Evolutionary conservation across 2,888 invertebrate species (phyloP).

Genomic region (Chymomyza fuscimana): DNA sequence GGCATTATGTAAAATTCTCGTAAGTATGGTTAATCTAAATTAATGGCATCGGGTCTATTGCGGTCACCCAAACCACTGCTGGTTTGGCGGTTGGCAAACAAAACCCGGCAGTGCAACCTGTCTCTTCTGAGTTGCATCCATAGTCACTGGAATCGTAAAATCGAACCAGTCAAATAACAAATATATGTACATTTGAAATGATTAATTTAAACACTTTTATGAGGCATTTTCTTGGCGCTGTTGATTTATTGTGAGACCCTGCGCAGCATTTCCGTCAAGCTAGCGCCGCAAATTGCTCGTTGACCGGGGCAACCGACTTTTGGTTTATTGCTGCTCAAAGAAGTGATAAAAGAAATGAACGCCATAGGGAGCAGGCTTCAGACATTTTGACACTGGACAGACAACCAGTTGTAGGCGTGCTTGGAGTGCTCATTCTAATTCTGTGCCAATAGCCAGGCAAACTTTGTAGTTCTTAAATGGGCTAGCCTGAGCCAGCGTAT

Average conservation of each 20-base stretch:
- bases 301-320: constrained; percentile 11
- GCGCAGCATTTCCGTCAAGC: constrained; percentile 61
- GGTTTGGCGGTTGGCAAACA: constrained; percentile 69
- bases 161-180: constrained; percentile 56
- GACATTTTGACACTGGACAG: background rate
- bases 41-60: constrained; percentile 11
- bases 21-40: constrained; percentile 13
- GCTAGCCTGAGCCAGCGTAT: background rate
- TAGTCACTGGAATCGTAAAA: constrained; percentile 45
- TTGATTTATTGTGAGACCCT: constrained; percentile 77
- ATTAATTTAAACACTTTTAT: constrained; percentile 80
- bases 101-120: constrained; percentile 67
- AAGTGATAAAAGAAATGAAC: constrained; percentile 63
- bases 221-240: constrained; percentile 76
- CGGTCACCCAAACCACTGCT: background rate
- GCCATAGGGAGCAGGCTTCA: constrained; percentile 11
- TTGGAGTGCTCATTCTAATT: constrained; percentile 23
- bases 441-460: constrained; percentile 8
- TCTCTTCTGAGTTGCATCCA: constrained; percentile 48
- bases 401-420: constrained; percentile 1
- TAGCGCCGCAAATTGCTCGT: constrained; percentile 30
- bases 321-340: constrained; percentile 57
- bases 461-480: background rate
- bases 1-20: constrained; percentile 63
- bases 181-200: constrained; percentile 78